Base-by-base conservation (phyloP, 2,797 vertebrate genomes). In the Phaenicophaeus curvirostris region DNA sequence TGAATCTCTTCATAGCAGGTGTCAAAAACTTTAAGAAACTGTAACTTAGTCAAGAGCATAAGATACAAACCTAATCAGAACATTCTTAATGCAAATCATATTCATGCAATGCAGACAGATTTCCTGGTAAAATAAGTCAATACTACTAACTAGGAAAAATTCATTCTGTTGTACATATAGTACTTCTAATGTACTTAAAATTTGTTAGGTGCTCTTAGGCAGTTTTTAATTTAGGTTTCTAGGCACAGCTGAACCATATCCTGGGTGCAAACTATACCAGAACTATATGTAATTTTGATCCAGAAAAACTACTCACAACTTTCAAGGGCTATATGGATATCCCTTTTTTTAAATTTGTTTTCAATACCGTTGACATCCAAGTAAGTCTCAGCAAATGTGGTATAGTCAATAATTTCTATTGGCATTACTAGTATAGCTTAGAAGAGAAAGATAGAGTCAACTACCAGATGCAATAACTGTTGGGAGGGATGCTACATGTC, bases 201-300 rank as follows among this genome's bases (percentile, higher is more conserved):
- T 61, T 65, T 89, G 27, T 57, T 55, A 44, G 48, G 46, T 92
- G 72, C 48, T 82, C 46, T 80, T 53, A 85, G 41, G 58, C 25
- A 73, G 51, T 50, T 86, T 77, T 94, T 42, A 74, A 83, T 86
- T 95, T 79, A 63, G 37, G 42, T 82, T 94, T 94, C 54, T 89
- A 97, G 89, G 73, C 50, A 48, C 57, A 39, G 57, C 46, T 88
- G 93, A 59, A 89, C 59, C 79, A 50, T 82, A 94, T 87, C 42
- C 78, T 79, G n/a, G 75, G 74, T 82, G 62, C 48, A 83, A 90
- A 72, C 21, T 24, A 13, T 42, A 69, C 51, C 82, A 20, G 37
- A 92, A 48, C 59, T 65, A 46, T 50, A 89, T 30, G 25, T 77
- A 89, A 82, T 78, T 89, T 73, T 44, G 80, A 76, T 62, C 61